phyloP scores from a whole-genome alignment of 2,113 vertebrate species.

The Eubucco bourcierii region DNA sequence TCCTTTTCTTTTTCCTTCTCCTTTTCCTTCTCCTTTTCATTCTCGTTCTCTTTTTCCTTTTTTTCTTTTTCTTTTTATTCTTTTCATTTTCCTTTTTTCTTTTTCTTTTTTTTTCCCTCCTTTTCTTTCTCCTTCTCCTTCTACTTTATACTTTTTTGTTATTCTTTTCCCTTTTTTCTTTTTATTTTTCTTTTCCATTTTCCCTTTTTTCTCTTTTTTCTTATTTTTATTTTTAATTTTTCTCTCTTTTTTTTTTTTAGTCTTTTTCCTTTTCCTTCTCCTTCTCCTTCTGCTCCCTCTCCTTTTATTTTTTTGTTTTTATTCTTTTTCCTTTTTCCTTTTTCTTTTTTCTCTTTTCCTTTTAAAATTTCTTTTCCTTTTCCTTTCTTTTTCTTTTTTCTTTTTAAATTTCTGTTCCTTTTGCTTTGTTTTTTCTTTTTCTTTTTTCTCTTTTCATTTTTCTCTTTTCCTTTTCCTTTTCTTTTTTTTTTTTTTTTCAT shows the following conservation, averaged over 20 bases:
- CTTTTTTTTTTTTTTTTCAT: background rate
- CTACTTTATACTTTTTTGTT: no score
- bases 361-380: no score
- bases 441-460: background rate
- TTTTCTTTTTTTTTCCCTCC: background rate
- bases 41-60: background rate
- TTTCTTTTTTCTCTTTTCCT: background rate
- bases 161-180: background rate
- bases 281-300: background rate
- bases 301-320: background rate
- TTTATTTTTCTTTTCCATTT: background rate
- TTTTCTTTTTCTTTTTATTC: background rate
- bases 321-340: background rate
- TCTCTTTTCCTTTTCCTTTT: background rate
- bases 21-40: background rate
- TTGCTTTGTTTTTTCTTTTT: background rate
- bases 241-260: background rate
- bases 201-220: background rate
- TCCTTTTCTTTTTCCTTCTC: background rate
- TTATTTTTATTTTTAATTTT: background rate
- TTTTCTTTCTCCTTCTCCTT: background rate
- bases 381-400: background rate
- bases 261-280: background rate
- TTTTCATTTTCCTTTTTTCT: background rate
- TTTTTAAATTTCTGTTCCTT: background rate